phyloP scores from a whole-genome alignment of 2,113 vertebrate species.

The Trichomycterus rosablanca region DNA sequence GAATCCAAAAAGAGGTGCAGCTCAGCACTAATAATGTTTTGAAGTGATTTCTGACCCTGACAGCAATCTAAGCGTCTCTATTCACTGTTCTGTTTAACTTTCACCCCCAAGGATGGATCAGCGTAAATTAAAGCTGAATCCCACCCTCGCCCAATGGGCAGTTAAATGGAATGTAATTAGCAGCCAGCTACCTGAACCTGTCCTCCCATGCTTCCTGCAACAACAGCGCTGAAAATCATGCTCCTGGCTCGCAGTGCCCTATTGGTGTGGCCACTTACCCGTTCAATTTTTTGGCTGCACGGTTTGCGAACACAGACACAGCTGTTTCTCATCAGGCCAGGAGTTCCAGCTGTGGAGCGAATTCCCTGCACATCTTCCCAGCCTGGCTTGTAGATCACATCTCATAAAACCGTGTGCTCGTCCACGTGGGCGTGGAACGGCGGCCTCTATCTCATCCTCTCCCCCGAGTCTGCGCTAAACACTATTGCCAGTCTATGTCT shows the following conservation, averaged over 20 bases:
- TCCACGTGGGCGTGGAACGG: slow-evolving; percentile 40
- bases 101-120: background rate
- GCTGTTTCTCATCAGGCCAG: slow-evolving; percentile 45
- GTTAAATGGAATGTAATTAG: background rate
- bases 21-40: background rate
- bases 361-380: slow-evolving; percentile 31
- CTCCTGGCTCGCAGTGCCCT: slow-evolving; percentile 21
- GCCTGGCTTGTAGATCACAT: slow-evolving; percentile 27
- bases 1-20: background rate
- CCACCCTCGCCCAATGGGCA: background rate
- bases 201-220: too few relatives aligned
- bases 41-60: background rate
- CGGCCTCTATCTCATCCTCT: slow-evolving; percentile 32
- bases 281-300: slow-evolving; percentile 25
- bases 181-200: background rate
- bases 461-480: slow-evolving; percentile 28
- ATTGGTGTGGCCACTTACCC: slow-evolving; percentile 8
- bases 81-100: background rate
- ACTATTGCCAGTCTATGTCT: slow-evolving; percentile 27
- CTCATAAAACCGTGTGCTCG: slow-evolving; percentile 37
- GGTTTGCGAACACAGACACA: slow-evolving; percentile 32
- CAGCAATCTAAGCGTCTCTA: background rate
- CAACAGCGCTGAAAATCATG: too few relatives aligned
- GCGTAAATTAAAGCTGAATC: background rate
- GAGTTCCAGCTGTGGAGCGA: slow-evolving; percentile 34